These are phyloP conservation scores for Actenoides hombroni DNA, from an alignment of 2,113 vertebrate species.

Conservation along the genomic window DNA sequence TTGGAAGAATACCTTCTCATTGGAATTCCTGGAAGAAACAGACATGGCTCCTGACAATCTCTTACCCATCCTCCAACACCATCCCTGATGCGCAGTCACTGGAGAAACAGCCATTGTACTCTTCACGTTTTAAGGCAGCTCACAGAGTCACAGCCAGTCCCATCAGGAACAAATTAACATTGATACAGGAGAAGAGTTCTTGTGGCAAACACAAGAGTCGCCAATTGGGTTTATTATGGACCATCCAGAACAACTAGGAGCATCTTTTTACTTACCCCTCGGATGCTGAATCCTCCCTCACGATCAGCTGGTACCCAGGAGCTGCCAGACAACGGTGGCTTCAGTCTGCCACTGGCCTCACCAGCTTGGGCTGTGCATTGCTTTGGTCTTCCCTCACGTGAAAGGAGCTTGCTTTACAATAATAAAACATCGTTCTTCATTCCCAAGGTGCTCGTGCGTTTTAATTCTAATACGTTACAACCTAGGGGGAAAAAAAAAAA, in stretches of 20 bases:
- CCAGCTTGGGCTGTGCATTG: background rate
- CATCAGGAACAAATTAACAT: background rate
- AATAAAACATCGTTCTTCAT: background rate
- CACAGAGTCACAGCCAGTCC: background rate
- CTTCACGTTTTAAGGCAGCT: background rate
- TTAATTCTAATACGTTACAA: background rate
- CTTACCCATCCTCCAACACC: background rate
- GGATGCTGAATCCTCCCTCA: background rate
- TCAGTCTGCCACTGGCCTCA: background rate
- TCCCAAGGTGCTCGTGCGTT: background rate
- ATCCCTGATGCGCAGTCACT: background rate
- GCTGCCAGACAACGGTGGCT: background rate
- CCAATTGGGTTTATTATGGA: accelerated
- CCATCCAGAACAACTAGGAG: background rate
- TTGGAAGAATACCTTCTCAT: background rate
- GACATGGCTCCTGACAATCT: background rate
- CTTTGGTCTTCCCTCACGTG: background rate
- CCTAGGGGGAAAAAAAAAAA: background rate
- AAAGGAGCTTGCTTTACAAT: background rate
- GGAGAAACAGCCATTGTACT: background rate
- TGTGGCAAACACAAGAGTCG: background rate
- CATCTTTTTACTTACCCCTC: background rate
- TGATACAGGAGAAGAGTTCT: background rate
- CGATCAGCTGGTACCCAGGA: background rate
- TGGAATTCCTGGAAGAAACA: background rate